Percentiles rank a stretch among this genome's conserved stretches.
phyloP scores from a whole-genome alignment of 2,888 invertebrate genomes.

The Thereva nobilitata region DNA sequence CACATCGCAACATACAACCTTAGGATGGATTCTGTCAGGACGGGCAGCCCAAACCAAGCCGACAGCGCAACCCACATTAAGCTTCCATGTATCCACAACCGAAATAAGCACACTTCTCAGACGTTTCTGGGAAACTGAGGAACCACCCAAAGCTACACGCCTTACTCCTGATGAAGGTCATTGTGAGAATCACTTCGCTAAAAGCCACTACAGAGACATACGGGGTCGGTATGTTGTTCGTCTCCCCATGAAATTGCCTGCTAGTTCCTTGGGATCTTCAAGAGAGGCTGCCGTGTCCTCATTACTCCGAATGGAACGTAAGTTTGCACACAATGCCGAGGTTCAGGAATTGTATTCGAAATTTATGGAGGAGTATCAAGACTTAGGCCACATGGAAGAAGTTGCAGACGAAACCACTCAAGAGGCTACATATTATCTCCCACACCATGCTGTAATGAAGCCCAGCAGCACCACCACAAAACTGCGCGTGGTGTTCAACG shows the following conservation, averaged over 20 bases:
- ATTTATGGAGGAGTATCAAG: not conserved
- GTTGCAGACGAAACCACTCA: not conserved
- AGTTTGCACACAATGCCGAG: not conserved
- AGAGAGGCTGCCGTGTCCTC: not conserved
- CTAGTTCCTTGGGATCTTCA: too few relatives aligned
- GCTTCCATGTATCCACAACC: not conserved
- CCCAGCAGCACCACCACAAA: not conserved
- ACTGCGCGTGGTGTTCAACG: not conserved
- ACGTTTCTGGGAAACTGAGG: not conserved
- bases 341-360: not conserved
- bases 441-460: not conserved
- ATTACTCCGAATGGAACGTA: not conserved
- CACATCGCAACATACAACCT: not conserved
- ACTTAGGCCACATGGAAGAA: not conserved
- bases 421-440: not conserved
- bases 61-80: not conserved
- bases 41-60: not conserved
- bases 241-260: too few relatives aligned
- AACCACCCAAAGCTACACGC: too few relatives aligned
- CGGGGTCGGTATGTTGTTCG: too few relatives aligned
- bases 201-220: too few relatives aligned
- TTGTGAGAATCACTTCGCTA: too few relatives aligned
- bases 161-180: not conserved
- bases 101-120: not conserved
- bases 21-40: conserved; percentile 1